These are phyloP conservation scores for Ormyrus rosae DNA, from an alignment of 2,888 invertebrate species.

Conservation along the genomic window DNA sequence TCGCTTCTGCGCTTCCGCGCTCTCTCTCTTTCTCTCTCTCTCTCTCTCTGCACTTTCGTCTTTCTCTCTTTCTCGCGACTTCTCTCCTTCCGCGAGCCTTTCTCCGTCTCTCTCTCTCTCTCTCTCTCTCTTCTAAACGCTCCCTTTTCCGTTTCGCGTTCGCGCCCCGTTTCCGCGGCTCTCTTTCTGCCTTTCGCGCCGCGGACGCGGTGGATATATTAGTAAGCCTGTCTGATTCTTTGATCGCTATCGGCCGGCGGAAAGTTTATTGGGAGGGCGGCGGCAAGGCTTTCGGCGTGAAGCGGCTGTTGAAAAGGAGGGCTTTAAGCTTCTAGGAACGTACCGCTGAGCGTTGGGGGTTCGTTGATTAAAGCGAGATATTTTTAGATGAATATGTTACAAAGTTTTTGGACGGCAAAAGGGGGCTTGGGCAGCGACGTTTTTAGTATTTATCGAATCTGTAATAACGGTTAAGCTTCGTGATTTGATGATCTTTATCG, in stretches of 20 bases:
- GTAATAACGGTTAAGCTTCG: no score
- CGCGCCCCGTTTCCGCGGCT: background rate
- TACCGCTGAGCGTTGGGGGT: no score
- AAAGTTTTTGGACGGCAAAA: no score
- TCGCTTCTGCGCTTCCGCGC: background rate
- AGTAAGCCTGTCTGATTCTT: slow-evolving; percentile 6
- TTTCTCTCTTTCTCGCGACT: background rate
- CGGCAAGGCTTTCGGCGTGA: no score
- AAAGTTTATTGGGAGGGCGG: background rate
- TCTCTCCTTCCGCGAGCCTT: background rate
- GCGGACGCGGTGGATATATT: no score
- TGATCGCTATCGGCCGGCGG: background rate
- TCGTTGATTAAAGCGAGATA: no score
- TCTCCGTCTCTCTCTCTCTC: slow-evolving; percentile 5
- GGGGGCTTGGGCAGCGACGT: no score
- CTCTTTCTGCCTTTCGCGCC: background rate
- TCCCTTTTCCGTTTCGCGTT: background rate
- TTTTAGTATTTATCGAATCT: no score
- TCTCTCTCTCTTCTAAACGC: background rate
- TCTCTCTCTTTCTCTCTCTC: background rate
- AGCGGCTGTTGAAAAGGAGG: no score
- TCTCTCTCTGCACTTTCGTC: background rate
- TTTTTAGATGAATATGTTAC: no score
- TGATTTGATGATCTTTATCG: no score
- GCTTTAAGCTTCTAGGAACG: no score